A percentile compares a stretch with the other conserved stretches of the same genome.
Evolutionary conservation across 2,113 vertebrate genomes (phyloP).

Genomic region (Nibea albiflora): DNA sequence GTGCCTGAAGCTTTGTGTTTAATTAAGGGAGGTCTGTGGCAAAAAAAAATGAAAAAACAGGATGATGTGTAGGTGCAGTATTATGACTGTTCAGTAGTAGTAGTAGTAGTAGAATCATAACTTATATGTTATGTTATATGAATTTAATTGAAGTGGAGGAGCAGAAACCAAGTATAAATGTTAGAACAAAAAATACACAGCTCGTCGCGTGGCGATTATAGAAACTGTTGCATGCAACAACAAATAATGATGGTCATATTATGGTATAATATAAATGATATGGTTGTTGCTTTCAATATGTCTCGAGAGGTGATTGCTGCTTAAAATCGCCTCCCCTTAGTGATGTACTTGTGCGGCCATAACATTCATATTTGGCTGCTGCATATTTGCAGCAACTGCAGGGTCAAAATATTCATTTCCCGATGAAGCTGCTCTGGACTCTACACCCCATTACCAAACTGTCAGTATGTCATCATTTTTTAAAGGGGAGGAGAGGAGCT

Average conservation of each 20-base stretch:
- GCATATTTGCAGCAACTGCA: background rate
- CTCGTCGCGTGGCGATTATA: background rate
- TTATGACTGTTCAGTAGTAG: background rate
- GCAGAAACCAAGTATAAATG: background rate
- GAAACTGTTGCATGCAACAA: background rate
- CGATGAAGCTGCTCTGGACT: background rate
- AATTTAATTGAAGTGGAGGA: background rate
- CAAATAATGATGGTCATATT: background rate
- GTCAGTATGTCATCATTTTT: slow-evolving; percentile 12
- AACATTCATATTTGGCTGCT: too few species aligned
- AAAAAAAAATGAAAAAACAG: slow-evolving; percentile 23
- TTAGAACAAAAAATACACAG: background rate
- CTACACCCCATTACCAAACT: slow-evolving; percentile 11
- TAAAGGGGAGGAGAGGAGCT: background rate
- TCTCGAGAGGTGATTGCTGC: background rate
- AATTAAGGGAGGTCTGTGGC: background rate
- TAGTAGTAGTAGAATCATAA: background rate
- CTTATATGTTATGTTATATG: slow-evolving; percentile 11
- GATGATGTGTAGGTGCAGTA: background rate
- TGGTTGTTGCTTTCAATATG: background rate
- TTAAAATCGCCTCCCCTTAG: background rate
- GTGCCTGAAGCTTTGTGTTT: slow-evolving; percentile 8
- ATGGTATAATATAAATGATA: background rate
- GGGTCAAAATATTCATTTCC: background rate
- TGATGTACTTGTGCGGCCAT: background rate